Evolutionary conservation across 2,797 vertebrate species (phyloP).

Genomic region (Myripristis jacobus): DNA sequence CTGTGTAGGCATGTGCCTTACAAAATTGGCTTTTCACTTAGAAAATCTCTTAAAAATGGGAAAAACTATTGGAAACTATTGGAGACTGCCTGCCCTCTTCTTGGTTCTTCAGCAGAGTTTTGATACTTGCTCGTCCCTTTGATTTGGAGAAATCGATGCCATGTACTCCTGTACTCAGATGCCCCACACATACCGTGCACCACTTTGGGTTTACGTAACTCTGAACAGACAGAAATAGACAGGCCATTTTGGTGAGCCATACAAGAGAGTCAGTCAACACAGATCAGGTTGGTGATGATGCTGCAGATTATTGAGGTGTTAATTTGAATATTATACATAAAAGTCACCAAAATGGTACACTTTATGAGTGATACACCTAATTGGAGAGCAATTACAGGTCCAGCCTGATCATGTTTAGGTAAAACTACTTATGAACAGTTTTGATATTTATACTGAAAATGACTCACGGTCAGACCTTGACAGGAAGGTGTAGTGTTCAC

Average conservation of each 20-base stretch:
- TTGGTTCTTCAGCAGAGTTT: slow-evolving; percentile 51
- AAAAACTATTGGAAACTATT: slow-evolving; percentile 25
- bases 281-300: slow-evolving; percentile 51
- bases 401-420: background rate
- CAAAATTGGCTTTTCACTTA: background rate
- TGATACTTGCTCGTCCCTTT: slow-evolving; percentile 58
- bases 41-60: slow-evolving; percentile 1
- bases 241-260: slow-evolving; percentile 53
- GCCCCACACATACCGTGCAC: slow-evolving; percentile 57
- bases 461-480: slow-evolving; percentile 6
- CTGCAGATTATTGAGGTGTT: slow-evolving; percentile 41
- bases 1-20: background rate
- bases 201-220: slow-evolving; percentile 75
- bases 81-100: slow-evolving; percentile 56
- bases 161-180: slow-evolving; percentile 56
- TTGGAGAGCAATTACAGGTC: background rate
- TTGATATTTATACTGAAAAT: slow-evolving; percentile 13
- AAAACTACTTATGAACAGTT: background rate
- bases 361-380: background rate
- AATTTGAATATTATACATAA: slow-evolving; percentile 2
- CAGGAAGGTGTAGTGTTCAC: background rate
- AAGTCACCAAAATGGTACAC: background rate
- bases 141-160: slow-evolving; percentile 71
- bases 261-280: slow-evolving; percentile 48
- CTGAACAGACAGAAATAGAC: slow-evolving; percentile 72